phyloP scores from a whole-genome alignment of 2,888 invertebrate species.

The Plagodis pulveraria region DNA sequence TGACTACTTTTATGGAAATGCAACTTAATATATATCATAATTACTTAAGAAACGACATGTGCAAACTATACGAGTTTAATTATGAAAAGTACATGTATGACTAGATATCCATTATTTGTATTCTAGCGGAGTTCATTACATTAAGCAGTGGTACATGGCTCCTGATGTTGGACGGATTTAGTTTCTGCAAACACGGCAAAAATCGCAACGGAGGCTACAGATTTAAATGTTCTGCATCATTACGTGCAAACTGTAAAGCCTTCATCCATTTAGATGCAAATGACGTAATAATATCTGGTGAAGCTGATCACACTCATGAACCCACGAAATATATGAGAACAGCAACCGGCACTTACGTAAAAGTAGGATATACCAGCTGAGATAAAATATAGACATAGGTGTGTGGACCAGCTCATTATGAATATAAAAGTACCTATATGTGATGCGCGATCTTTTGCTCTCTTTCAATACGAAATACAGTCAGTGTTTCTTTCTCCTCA shows the following conservation, averaged over 20 bases:
- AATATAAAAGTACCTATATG: too few relatives aligned
- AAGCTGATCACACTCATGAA: conserved; percentile 14
- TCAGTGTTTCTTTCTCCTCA: too few relatives aligned
- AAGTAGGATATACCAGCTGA: background rate
- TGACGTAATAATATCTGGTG: conserved; percentile 2
- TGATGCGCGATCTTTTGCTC: too few relatives aligned
- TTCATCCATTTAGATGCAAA: conserved; percentile 1
- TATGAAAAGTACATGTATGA: too few relatives aligned
- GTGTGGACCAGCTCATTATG: too few relatives aligned
- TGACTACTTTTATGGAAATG: too few relatives aligned
- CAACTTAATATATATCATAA: too few relatives aligned
- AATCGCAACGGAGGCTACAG: conserved; percentile 5
- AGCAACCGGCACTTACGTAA: conserved; percentile 6
- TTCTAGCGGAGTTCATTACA: conserved; percentile 9
- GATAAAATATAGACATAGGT: too few relatives aligned
- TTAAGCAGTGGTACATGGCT: conserved; percentile 1
- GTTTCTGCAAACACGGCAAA: conserved; percentile 1
- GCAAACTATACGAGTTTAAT: too few relatives aligned
- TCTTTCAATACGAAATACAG: too few relatives aligned
- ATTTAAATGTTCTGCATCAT: conserved; percentile 13
- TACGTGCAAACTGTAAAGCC: conserved; percentile 11
- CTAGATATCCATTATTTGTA: too few relatives aligned
- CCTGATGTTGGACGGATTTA: conserved; percentile 8
- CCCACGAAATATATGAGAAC: conserved; percentile 9
- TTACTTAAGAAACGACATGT: too few relatives aligned